phyloP scores from a whole-genome alignment of 1,140 invertebrate genomes.

The Mizuhopecten yessoensis region DNA sequence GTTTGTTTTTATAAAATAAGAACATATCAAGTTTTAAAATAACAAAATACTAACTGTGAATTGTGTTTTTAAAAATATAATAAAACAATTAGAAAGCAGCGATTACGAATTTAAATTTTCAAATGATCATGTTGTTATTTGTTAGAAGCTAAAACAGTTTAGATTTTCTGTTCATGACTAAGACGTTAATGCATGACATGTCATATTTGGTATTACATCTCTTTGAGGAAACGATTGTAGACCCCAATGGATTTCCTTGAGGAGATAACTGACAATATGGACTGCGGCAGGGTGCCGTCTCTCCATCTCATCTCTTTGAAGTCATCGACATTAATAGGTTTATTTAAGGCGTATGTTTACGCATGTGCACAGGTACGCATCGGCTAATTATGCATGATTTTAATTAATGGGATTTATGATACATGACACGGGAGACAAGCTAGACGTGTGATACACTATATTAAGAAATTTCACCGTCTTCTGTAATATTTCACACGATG shows the following conservation, averaged over 20 bases:
- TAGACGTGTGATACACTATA: not conserved
- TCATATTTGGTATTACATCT: not conserved
- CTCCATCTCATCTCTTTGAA: not conserved
- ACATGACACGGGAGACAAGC: not conserved
- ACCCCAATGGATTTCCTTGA: not conserved
- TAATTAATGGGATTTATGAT: constrained; percentile 1
- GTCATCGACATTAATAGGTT: not conserved
- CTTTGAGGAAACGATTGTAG: not conserved
- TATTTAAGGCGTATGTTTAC: not conserved
- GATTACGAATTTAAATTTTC: not conserved
- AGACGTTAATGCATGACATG: not conserved
- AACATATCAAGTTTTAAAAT: no score
- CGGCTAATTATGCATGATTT: constrained; percentile 9
- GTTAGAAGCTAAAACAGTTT: not conserved
- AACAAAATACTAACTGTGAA: no score
- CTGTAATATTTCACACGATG: not conserved
- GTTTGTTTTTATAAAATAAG: no score
- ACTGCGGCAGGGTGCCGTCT: not conserved
- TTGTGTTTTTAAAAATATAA: not conserved
- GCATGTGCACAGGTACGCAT: not conserved
- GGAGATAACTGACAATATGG: not conserved
- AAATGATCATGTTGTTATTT: no score
- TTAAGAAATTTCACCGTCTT: not conserved
- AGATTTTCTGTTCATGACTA: not conserved
- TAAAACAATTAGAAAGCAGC: not conserved